Evolutionary conservation across 2,797 vertebrate species (phyloP).

Genomic region (Psittacula derbiana): DNA sequence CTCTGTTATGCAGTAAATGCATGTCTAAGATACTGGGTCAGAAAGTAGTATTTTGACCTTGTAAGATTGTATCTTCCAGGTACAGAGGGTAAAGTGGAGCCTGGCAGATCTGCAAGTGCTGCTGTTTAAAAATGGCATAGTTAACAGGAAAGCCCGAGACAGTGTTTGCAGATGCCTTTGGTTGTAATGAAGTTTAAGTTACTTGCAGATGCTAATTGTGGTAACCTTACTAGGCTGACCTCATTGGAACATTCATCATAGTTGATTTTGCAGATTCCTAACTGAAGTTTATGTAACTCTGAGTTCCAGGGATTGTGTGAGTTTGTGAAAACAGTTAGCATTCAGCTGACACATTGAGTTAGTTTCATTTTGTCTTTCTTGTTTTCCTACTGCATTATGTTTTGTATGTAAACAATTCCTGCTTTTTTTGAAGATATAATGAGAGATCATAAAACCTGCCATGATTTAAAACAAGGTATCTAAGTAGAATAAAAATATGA

Average conservation of each 20-base stretch:
- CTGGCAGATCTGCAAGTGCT: background rate
- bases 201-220: background rate
- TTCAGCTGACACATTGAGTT: background rate
- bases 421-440: background rate
- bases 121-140: background rate
- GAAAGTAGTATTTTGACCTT: background rate
- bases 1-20: background rate
- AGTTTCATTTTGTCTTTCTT: rapidly evolving
- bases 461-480: background rate
- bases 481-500: background rate
- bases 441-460: background rate
- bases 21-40: background rate
- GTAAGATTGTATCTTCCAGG: background rate
- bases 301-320: background rate
- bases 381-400: background rate
- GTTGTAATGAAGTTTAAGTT: background rate
- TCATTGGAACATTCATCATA: background rate
- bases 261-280: background rate
- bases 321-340: background rate
- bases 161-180: background rate
- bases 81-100: background rate
- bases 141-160: background rate
- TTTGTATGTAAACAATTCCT: background rate
- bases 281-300: background rate
- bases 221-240: background rate